Evolutionary conservation across 2,113 vertebrate species (phyloP).

Genomic region (Fulmarus glacialis): DNA sequence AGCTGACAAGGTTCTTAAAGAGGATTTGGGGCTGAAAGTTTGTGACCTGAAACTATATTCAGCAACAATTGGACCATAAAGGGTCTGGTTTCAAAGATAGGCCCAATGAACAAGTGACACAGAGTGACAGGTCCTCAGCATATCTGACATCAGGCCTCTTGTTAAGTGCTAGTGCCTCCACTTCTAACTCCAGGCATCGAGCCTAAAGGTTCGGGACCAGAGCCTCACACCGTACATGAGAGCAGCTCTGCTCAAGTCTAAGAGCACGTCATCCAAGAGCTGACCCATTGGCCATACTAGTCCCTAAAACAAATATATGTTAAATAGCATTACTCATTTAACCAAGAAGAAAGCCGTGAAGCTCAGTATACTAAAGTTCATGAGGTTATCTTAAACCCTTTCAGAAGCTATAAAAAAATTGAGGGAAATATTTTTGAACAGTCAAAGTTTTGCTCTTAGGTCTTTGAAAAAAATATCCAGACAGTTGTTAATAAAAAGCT

Average conservation of each 20-base stretch:
- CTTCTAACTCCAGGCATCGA: rapidly evolving
- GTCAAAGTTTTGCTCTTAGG: neutral
- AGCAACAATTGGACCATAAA: neutral
- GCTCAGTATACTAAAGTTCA: neutral
- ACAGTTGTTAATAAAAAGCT: neutral
- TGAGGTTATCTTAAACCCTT: neutral
- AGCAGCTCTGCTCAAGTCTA: neutral
- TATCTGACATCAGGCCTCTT: neutral
- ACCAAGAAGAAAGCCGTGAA: neutral
- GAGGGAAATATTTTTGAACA: neutral
- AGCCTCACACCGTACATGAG: rapidly evolving
- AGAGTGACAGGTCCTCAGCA: neutral
- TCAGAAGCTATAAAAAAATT: neutral
- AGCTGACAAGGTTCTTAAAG: neutral
- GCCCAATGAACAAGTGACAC: neutral
- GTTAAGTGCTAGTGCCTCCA: neutral
- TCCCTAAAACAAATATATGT: neutral
- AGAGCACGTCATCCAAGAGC: neutral
- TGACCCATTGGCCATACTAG: neutral
- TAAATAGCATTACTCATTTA: neutral
- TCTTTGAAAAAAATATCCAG: neutral
- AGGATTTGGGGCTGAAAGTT: neutral
- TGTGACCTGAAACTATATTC: neutral
- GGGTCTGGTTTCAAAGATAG: neutral
- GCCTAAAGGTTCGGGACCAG: neutral